Base-by-base conservation (phyloP, 1,140 invertebrate species). In the Acarapis woodi region DNA sequence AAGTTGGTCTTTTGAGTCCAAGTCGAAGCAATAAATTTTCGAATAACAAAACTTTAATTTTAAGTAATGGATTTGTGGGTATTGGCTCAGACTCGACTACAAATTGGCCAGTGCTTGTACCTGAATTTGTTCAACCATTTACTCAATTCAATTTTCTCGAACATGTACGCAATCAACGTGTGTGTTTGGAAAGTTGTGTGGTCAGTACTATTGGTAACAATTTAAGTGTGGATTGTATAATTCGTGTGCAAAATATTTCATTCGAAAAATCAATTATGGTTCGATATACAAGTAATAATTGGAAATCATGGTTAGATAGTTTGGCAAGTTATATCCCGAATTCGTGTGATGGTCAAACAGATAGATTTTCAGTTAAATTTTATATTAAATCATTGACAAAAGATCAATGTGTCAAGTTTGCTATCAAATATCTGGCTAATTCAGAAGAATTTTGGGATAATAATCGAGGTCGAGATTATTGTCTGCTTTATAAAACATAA, bases 321-420 rank as follows among this genome's bases (percentile, higher is more conserved):
- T 47, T 46, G 3, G 60, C 78, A 1, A 68, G 62, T 4, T 90
- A 90, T 52, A 68, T 85, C 23, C 62, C 67, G 26, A 73, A 76
- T 46, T 85, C 80, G 0, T 82, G 77, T 54, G 82, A 90, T 48
- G 80, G 80, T 2, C 76, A 79, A 44, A 82, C 79, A 10, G 85
- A 94, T 51, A 51, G 56, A 29, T 67, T 67, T 51, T 71, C 71
- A 41, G 90, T 88, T 51, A 65, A 66, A 6, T 73, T 88, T 46
- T 51, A 68, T 18, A 28, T 45, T 22, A 35, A 43, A 10, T 33
- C 37, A 9, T 26, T 49, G 20, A 26, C 16, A 16, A 31, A 41
- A 4, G 76, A 77, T 0, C 65, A 73, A 44, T 63, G 66, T 28
- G 49, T 87, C 8, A 70, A 78, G 50, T 69, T 87, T 40, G 78